Evolutionary conservation across 1,140 invertebrate species (phyloP).

Genomic region (Macrobrachium nipponense): DNA sequence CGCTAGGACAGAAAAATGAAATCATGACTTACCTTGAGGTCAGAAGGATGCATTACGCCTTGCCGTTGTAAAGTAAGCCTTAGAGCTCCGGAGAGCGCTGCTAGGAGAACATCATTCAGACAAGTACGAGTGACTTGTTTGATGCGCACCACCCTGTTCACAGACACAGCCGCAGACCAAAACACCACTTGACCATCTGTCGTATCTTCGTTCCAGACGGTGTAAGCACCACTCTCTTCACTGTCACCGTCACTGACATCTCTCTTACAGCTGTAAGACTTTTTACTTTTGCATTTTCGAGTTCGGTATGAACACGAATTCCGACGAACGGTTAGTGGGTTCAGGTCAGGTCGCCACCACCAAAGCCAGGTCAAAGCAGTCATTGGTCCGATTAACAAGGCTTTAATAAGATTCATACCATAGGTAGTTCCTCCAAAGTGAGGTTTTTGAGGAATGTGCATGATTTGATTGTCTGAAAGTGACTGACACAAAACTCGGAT

Average conservation of each 20-base stretch:
- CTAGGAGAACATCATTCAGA: slow-evolving; percentile 73
- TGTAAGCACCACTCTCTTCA: slow-evolving; percentile 60
- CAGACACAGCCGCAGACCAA: slow-evolving; percentile 63
- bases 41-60: slow-evolving; percentile 70
- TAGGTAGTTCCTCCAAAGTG: slow-evolving; percentile 70
- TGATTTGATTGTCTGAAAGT: slow-evolving; percentile 70
- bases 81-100: slow-evolving; percentile 71
- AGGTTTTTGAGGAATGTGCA: slow-evolving; percentile 67
- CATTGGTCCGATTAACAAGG: slow-evolving; percentile 72
- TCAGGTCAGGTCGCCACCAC: slow-evolving; percentile 63
- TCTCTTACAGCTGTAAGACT: slow-evolving; percentile 36
- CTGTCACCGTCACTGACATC: slow-evolving; percentile 59
- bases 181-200: slow-evolving; percentile 54
- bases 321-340: slow-evolving; percentile 47
- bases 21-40: slow-evolving; percentile 69
- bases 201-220: slow-evolving; percentile 60
- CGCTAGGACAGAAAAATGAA: not conserved
- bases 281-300: not conserved
- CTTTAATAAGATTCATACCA: slow-evolving; percentile 69
- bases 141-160: slow-evolving; percentile 69
- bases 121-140: slow-evolving; percentile 73
- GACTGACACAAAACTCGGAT: slow-evolving; percentile 71
- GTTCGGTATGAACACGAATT: not conserved
- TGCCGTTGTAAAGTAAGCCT: slow-evolving; percentile 70
- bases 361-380: slow-evolving; percentile 72